These are phyloP conservation scores for Diadophis punctatus DNA, from an alignment of 2,113 vertebrate species.

Conservation along the genomic window DNA sequence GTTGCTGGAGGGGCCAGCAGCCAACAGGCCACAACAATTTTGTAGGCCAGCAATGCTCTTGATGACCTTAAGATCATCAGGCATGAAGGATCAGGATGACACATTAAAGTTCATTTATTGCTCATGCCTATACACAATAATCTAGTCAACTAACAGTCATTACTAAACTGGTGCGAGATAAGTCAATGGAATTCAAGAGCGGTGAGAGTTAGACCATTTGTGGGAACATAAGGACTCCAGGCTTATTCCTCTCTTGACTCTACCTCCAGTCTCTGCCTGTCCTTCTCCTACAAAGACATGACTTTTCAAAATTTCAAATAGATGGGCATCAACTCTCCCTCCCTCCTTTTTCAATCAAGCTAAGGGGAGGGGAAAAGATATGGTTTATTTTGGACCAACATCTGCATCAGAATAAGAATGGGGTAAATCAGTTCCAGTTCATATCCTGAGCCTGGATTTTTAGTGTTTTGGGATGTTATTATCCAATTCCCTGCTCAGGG, in stretches of 20 bases:
- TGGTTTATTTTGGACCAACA: not conserved
- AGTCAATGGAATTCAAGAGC: not conserved
- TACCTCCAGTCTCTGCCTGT: not conserved
- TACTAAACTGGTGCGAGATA: not conserved
- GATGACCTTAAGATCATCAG: not conserved
- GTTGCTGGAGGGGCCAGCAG: too few relatives aligned
- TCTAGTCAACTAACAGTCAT: too few relatives aligned
- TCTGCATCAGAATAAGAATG: not conserved
- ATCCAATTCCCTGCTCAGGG: not conserved
- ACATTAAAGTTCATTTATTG: too few relatives aligned
- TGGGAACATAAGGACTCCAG: not conserved
- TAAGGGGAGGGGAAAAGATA: not conserved
- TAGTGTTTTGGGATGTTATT: not conserved
- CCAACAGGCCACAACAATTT: not conserved
- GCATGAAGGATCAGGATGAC: too few relatives aligned
- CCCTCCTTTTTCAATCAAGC: not conserved
- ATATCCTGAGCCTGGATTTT: not conserved
- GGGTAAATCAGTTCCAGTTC: not conserved
- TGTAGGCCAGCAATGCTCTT: not conserved
- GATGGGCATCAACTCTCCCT: not conserved
- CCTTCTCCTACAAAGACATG: not conserved
- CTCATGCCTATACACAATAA: too few relatives aligned
- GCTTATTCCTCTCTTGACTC: not conserved
- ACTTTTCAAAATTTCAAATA: not conserved
- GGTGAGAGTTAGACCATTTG: not conserved